Percentiles rank a stretch among this genome's conserved stretches.
Conservation (phyloP, 2,113 vertebrate genomes). For the Malurus alboscapulatus region DNA sequence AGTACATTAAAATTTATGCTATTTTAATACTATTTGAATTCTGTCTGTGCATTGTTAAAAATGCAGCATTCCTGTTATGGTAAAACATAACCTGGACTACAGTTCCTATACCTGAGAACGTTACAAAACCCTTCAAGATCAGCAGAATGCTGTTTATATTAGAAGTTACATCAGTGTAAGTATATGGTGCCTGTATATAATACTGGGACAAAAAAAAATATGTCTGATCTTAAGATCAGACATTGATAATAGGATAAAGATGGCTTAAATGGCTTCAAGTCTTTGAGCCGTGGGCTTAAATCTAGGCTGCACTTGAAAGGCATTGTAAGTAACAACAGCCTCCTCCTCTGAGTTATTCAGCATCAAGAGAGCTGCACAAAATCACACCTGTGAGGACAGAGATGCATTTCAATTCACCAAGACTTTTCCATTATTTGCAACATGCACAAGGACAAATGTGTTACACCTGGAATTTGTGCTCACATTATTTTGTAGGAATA, state of each 20-base stretch:
- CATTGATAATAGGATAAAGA: neutral
- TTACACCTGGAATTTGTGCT: neutral
- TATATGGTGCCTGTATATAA: neutral
- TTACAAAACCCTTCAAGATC: neutral
- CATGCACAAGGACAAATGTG: neutral
- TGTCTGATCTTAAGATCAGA: neutral
- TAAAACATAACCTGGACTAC: neutral
- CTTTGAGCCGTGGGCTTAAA: neutral
- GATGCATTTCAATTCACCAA: neutral
- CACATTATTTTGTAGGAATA: neutral
- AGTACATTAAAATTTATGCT: neutral
- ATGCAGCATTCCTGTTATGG: neutral
- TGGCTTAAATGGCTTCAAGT: neutral
- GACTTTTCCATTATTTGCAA: neutral
- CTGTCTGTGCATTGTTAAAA: neutral
- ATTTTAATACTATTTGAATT: neutral
- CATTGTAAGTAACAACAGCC: neutral
- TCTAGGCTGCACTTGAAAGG: neutral
- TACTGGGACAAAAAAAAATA: neutral
- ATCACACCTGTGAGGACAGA: neutral
- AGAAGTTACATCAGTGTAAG: neutral
- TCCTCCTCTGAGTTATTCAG: neutral
- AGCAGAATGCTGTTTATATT: neutral
- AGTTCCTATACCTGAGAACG: neutral
- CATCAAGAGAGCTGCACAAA: neutral